Conservation (phyloP, 1,140 invertebrate genomes). For the Neocloeon triangulifer region DNA sequence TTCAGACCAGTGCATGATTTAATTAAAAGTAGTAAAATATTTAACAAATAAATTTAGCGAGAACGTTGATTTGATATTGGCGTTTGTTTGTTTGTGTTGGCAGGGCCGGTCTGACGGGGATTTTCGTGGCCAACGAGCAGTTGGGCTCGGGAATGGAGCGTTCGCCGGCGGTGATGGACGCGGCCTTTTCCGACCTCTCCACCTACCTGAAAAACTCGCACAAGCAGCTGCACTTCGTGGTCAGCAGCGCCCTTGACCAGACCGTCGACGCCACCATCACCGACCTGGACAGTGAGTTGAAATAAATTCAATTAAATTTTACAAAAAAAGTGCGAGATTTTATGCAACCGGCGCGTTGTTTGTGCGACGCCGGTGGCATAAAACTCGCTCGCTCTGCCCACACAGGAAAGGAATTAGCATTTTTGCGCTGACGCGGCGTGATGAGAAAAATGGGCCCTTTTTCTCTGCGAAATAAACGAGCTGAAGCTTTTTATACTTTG, state of each 20-base stretch:
- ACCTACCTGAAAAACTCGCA: constrained; percentile 31
- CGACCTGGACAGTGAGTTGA: constrained; percentile 33
- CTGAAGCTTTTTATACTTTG: too few relatives aligned
- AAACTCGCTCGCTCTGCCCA: background rate
- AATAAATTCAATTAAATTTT: background rate
- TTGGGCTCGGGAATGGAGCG: constrained; percentile 23
- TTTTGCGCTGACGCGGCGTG: background rate
- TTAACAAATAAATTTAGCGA: too few relatives aligned
- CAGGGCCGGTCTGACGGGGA: constrained; percentile 22
- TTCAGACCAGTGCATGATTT: too few relatives aligned
- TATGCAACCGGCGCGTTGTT: background rate
- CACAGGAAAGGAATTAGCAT: background rate
- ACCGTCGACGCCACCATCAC: constrained; percentile 28
- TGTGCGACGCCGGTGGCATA: background rate
- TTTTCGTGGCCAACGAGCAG: constrained; percentile 32
- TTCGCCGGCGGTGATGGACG: constrained; percentile 23
- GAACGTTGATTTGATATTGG: too few relatives aligned
- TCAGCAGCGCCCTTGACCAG: constrained; percentile 31
- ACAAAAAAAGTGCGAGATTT: background rate
- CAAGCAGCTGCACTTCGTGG: constrained; percentile 28
- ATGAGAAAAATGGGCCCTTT: background rate
- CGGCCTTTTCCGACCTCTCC: constrained; percentile 29
- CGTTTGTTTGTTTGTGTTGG: too few relatives aligned
- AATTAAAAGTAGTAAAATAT: too few relatives aligned
- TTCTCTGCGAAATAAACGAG: background rate